These are phyloP conservation scores for Sepiola atlantica DNA, from an alignment of 2,888 invertebrate genomes.

Conservation along the genomic window DNA sequence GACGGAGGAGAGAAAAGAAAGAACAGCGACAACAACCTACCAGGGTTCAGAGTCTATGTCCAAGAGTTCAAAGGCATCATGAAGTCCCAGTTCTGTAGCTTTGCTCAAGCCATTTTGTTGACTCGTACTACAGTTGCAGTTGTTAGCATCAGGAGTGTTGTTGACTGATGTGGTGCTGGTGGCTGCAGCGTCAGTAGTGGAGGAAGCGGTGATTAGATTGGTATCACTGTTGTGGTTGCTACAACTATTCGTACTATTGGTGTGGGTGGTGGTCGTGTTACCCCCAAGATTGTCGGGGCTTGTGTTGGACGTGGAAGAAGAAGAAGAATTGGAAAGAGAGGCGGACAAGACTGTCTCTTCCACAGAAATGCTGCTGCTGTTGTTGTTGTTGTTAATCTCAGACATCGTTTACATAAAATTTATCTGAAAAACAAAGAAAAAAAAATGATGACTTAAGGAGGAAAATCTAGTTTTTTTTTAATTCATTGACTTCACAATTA, in stretches of 20 bases:
- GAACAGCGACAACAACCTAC: background rate
- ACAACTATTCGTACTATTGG: background rate
- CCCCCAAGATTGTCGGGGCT: background rate
- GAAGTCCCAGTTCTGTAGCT: conserved; percentile 35
- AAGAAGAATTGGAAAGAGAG: background rate
- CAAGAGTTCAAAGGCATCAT: conserved; percentile 43
- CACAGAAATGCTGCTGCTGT: background rate
- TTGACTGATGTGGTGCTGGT: background rate
- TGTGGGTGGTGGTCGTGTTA: background rate
- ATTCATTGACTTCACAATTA: too few relatives aligned
- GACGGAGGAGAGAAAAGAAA: too few relatives aligned
- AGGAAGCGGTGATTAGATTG: background rate
- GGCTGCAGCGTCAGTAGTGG: background rate
- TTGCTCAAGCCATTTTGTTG: conserved; percentile 23
- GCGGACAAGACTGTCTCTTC: background rate
- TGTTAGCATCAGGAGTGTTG: background rate
- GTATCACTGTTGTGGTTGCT: background rate
- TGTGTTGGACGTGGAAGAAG: background rate
- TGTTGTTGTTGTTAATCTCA: conserved; percentile 41
- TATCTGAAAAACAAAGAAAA: background rate
- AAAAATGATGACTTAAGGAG: background rate
- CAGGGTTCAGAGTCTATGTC: conserved; percentile 38
- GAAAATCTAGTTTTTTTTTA: too few relatives aligned
- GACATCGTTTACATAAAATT: conserved; percentile 21
- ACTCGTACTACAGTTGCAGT: background rate